phyloP scores from a whole-genome alignment of 1,140 invertebrate genomes.

The Spodoptera litura region DNA sequence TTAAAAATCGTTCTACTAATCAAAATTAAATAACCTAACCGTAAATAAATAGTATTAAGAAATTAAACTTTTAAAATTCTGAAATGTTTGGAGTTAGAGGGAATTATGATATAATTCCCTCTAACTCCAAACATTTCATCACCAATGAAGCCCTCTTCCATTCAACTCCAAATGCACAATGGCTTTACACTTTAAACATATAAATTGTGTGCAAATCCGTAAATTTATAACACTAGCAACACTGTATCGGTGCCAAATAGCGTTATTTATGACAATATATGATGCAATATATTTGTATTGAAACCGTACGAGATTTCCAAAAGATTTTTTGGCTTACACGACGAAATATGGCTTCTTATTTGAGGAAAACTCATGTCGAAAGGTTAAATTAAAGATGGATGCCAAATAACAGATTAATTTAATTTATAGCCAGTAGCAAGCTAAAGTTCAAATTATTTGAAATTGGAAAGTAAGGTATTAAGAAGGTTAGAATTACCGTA shows the following conservation, averaged over 20 bases:
- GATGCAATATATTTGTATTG: conserved; percentile 45
- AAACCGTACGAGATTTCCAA: conserved; percentile 22
- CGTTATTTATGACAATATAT: conserved; percentile 45
- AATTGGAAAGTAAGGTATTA: neutral
- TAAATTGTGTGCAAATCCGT: conserved; percentile 47
- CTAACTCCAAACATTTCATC: neutral
- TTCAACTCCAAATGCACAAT: conserved; percentile 39
- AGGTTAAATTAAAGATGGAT: conserved; percentile 31
- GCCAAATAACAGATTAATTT: conserved; percentile 12
- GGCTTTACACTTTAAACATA: conserved; percentile 45
- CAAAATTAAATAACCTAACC: too few species aligned
- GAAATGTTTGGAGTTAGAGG: too few species aligned
- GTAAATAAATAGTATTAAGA: too few species aligned
- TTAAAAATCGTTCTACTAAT: too few species aligned
- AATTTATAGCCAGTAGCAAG: conserved; percentile 8
- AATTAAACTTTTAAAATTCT: neutral
- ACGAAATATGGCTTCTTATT: neutral
- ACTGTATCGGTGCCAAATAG: conserved; percentile 46
- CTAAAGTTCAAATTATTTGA: neutral
- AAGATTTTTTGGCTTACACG: conserved; percentile 41
- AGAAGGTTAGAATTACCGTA: neutral
- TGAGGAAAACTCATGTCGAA: conserved; percentile 20
- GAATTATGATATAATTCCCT: neutral
- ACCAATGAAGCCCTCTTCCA: neutral
- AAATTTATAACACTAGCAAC: conserved; percentile 44